These are phyloP conservation scores for Tychaedon coryphoeus DNA, from an alignment of 2,113 vertebrate species.

Conservation along the genomic window DNA sequence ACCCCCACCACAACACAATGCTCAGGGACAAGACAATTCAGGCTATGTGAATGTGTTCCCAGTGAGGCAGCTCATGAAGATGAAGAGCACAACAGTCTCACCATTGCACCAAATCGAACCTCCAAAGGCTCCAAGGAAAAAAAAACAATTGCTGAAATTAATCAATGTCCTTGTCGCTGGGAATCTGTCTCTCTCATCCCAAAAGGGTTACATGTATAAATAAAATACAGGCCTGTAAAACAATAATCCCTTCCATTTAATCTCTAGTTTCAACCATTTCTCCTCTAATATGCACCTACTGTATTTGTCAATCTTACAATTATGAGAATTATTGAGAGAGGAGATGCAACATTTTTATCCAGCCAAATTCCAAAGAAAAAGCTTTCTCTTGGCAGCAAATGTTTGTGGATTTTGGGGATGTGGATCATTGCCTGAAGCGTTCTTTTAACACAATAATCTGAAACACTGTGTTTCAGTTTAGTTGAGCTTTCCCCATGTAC, in stretches of 20 bases:
- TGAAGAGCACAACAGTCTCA: background rate
- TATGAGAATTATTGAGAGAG: accelerated
- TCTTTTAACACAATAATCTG: background rate
- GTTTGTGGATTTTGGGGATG: background rate
- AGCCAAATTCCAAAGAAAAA: background rate
- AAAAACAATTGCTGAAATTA: background rate
- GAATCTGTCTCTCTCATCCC: background rate
- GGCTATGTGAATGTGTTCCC: background rate
- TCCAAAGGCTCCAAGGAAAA: background rate
- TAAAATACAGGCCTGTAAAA: background rate
- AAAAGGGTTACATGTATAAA: background rate
- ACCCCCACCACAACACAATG: background rate
- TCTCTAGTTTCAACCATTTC: background rate
- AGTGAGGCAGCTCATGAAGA: background rate
- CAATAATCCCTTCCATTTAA: background rate
- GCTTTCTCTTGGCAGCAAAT: background rate
- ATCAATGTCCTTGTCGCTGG: background rate
- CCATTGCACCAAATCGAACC: background rate
- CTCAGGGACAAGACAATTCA: background rate
- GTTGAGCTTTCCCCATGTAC: background rate
- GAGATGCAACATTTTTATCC: background rate
- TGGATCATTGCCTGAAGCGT: background rate
- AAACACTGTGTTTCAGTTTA: background rate
- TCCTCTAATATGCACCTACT: background rate
- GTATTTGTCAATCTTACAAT: background rate